phyloP scores from a whole-genome alignment of 2,888 invertebrate genomes.

The Didymodactylos carnosus region DNA sequence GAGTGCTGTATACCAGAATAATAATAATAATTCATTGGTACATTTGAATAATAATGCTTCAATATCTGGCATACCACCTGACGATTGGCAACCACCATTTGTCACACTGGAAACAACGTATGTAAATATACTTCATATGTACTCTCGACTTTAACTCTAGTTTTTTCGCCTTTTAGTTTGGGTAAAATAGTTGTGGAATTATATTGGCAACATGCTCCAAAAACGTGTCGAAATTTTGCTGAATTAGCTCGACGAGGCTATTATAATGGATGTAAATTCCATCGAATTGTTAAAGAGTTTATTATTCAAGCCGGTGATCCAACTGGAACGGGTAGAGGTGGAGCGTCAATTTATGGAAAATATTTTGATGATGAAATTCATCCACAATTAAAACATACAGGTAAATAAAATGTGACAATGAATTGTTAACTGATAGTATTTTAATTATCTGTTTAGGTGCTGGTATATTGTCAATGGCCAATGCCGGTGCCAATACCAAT shows the following conservation, averaged over 20 bases:
- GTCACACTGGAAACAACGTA: neutral
- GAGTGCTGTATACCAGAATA: neutral
- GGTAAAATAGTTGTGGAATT: conserved; percentile 72
- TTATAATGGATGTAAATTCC: conserved; percentile 79
- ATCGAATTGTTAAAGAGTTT: conserved; percentile 62
- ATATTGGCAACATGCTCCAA: conserved; percentile 97
- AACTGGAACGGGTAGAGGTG: conserved; percentile 78
- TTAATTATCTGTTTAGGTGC: conserved; percentile 39
- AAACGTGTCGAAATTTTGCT: conserved; percentile 87
- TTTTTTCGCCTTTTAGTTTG: conserved; percentile 52
- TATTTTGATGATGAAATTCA: conserved; percentile 87
- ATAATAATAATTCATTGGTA: too few relatives aligned
- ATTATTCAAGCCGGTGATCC: conserved; percentile 65
- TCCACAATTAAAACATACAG: conserved; percentile 80
- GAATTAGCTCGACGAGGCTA: conserved; percentile 76
- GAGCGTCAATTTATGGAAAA: conserved; percentile 83
- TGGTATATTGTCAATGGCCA: conserved; percentile 86
- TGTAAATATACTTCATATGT: neutral
- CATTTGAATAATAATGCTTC: neutral
- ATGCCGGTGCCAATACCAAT: conserved; percentile 84
- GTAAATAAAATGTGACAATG: conserved; percentile 27
- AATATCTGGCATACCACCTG: neutral
- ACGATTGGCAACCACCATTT: neutral
- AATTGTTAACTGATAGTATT: neutral
- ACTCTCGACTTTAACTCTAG: too few relatives aligned